Conservation (phyloP, 2,888 invertebrate species). For the Arrhopalites spinosus region DNA sequence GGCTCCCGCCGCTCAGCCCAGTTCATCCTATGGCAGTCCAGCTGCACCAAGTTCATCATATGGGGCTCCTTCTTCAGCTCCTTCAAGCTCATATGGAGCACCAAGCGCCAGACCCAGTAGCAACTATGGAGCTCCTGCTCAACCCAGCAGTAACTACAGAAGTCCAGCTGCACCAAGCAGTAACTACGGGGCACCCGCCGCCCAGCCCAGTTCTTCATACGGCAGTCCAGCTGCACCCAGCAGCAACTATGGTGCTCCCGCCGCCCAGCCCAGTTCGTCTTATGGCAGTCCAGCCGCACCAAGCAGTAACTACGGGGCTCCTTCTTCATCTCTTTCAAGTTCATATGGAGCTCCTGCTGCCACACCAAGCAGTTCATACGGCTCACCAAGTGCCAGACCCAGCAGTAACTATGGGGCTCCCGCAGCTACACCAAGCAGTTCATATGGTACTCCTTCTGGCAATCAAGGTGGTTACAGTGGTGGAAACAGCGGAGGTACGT, state of each 20-base stretch:
- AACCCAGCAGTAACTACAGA: constrained; percentile 12
- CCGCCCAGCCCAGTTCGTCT: no score
- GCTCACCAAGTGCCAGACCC: no score
- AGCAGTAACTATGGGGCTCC: no score
- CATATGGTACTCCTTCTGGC: no score
- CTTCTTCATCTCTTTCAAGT: constrained; percentile 1
- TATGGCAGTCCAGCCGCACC: background rate
- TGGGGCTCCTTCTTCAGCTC: constrained; percentile 11
- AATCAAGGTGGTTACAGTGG: no score
- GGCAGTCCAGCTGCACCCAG: constrained; percentile 16
- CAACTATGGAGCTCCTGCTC: constrained; percentile 28
- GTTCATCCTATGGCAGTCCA: background rate
- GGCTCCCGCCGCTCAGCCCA: no score
- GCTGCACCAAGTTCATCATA: constrained; percentile 18
- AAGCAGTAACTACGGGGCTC: background rate
- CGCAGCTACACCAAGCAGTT: no score
- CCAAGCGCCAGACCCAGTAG: background rate
- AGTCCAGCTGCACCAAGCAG: constrained; percentile 5
- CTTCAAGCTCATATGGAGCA: constrained; percentile 20
- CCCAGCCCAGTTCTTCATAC: constrained; percentile 9
- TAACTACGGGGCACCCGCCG: constrained; percentile 4
- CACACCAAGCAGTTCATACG: background rate
- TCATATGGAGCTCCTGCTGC: background rate
- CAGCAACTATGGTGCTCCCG: background rate
- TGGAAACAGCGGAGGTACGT: no score